Percentiles rank a stretch among this genome's conserved stretches.
Evolutionary conservation across 2,113 vertebrate genomes (phyloP).

Genomic region (Pseudorectes ferrugineus): DNA sequence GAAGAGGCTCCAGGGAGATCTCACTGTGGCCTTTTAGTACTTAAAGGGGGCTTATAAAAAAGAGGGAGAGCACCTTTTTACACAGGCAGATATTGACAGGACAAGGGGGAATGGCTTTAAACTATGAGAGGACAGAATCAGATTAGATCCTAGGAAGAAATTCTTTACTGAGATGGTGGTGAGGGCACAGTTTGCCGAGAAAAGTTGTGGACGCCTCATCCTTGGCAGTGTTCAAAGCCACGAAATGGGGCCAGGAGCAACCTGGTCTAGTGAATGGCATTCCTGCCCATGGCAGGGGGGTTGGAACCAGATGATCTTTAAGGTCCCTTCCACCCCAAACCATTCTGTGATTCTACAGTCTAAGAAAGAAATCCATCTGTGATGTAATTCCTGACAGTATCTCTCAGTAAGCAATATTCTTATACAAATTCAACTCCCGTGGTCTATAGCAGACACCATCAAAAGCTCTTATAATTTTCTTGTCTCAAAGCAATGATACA

Average conservation of each 20-base stretch:
- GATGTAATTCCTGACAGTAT: background rate
- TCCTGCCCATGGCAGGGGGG: background rate
- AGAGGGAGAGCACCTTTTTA: background rate
- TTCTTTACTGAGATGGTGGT: background rate
- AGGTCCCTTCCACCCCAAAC: background rate
- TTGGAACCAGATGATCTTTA: background rate
- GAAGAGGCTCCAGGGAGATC: background rate
- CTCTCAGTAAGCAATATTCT: background rate
- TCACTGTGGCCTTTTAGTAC: background rate
- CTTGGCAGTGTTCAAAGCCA: background rate
- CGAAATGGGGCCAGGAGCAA: background rate
- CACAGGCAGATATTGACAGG: background rate
- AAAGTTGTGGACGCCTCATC: background rate
- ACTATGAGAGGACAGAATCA: background rate
- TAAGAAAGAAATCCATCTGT: background rate
- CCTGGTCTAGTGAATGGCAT: background rate
- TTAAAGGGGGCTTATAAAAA: background rate
- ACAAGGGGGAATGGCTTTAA: background rate
- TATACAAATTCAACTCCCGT: background rate
- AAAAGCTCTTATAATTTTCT: background rate
- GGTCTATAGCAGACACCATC: background rate
- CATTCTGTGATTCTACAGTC: background rate
- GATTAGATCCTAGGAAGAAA: background rate
- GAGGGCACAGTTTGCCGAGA: background rate
- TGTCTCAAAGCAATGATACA: background rate